Evolutionary conservation across 2,797 vertebrate species (phyloP), one percentile per base, ranked within the genome.

Genomic region (Periophthalmus magnuspinnatus): DNA sequence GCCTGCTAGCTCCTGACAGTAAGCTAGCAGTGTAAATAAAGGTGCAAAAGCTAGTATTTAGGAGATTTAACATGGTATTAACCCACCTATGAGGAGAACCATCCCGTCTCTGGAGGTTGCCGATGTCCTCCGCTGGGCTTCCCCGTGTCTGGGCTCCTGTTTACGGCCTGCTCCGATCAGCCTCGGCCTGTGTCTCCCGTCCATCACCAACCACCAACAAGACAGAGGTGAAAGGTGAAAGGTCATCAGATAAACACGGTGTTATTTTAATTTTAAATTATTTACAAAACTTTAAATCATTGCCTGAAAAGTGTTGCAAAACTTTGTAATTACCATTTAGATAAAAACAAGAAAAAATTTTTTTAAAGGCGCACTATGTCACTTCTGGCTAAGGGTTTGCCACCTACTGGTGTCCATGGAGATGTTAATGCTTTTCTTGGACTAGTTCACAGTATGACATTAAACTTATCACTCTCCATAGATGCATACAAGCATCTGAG

Each of bases 221-320:
- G 28, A 6, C 5, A 74, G 71, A 73, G 70, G 36, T n/a, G n/a
- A n/a, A 38, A 81, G 78, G 87, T 85, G 28, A 88, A 86, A 85
- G 85, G 84, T 84, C 86, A 86, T 82, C 16, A 14, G 9, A 10
- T 38, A 38, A 38, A 36, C 34, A 34, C 5, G 3, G 36, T 5
- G 34, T 6, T 5, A 8, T 5, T 36, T 36, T 5, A 36, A 38
- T 9, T 10, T 9, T 10, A 38, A 38, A 38, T 5, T 36, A 36
- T 36, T 36, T 38, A 38, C 36, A 56, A 10, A 56, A 5, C 13
- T 56, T 56, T 22, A 56, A 13, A 28, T 56, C 28, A 11, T 5
- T 28, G 54, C 13, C 14, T 14, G 10, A 28, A 1, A 28, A 28
- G 9, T 13, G 10, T 56, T 13, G 21, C 1, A 28, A 22, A 13